A percentile compares a stretch with the other conserved stretches of the same genome.
Evolutionary conservation across 1,140 invertebrate species (phyloP).

Genomic region (Eubasilissa regina): DNA sequence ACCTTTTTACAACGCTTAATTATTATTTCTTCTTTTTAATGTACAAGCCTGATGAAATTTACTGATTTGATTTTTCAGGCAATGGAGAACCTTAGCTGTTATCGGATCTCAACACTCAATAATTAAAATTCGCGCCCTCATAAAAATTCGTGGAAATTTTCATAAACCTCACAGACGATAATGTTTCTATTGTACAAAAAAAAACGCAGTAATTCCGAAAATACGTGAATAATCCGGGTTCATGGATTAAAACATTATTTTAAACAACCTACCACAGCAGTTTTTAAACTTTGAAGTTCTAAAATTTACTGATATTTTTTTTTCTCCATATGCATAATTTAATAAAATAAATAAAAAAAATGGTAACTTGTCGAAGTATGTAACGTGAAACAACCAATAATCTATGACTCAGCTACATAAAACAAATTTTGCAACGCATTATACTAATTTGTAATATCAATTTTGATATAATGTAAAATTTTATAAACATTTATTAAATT

Average conservation of each 20-base stretch:
- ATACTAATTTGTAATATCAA: too few species aligned
- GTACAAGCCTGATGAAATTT: conserved; percentile 10
- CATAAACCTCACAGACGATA: background rate
- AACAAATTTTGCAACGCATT: too few species aligned
- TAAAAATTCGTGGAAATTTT: conserved; percentile 6
- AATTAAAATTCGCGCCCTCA: background rate
- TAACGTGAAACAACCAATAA: too few species aligned
- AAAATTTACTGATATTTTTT: background rate
- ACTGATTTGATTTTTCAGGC: conserved; percentile 22
- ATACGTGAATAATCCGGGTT: background rate
- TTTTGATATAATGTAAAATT: too few species aligned
- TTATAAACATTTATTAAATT: too few species aligned
- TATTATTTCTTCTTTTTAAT: conserved; percentile 38
- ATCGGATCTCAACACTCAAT: conserved; percentile 4
- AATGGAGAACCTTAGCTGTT: background rate
- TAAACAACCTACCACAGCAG: background rate
- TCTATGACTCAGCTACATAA: too few species aligned
- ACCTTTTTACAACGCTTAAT: conserved; percentile 24
- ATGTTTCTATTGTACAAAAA: background rate
- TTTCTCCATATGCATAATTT: background rate
- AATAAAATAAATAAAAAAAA: background rate
- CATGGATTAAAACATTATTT: background rate
- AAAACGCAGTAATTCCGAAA: background rate
- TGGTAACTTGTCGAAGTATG: too few species aligned
- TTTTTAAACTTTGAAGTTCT: background rate